Evolutionary conservation across 2,797 vertebrate species (phyloP).

Genomic region (Oryzias dopingdopingensis): DNA sequence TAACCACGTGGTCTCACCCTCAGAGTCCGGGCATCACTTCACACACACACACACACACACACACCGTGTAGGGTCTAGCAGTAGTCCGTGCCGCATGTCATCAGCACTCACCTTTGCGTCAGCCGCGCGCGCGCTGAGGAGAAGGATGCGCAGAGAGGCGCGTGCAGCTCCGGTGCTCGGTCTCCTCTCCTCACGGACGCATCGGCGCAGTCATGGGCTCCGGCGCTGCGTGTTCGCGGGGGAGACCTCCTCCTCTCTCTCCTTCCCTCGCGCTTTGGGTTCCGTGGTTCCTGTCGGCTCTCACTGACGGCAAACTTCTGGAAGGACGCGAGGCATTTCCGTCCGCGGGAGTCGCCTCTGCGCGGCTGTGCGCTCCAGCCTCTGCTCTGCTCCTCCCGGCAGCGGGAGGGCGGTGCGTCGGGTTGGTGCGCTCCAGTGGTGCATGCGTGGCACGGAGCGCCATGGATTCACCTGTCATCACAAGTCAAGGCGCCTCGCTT

Average conservation of each 20-base stretch:
- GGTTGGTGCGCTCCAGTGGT: constrained; percentile 57
- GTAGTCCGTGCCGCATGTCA: constrained; percentile 7
- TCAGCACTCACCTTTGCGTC: constrained; percentile 54
- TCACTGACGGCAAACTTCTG: constrained; percentile 36
- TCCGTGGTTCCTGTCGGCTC: neutral
- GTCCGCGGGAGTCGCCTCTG: constrained; percentile 31
- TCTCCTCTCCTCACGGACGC: too few species aligned
- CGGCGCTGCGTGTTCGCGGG: neutral
- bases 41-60: neutral
- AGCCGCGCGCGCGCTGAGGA: constrained; percentile 13
- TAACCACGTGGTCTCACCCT: constrained; percentile 52
- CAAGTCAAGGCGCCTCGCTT: constrained; percentile 33
- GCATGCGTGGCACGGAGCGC: constrained; percentile 52
- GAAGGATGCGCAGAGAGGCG: neutral
- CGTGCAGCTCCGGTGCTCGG: too few species aligned
- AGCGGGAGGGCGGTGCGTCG: constrained; percentile 58
- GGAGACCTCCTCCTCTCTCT: neutral
- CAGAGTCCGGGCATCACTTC: constrained; percentile 14
- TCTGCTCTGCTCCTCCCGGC: constrained; percentile 40
- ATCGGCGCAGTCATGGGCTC: too few species aligned
- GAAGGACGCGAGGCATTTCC: constrained; percentile 1
- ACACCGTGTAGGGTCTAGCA: neutral
- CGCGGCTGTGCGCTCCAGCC: constrained; percentile 20
- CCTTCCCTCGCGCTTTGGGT: neutral
- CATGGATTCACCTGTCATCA: constrained; percentile 52